Conservation (phyloP, 2,888 invertebrate genomes). For the Spodoptera picta region DNA sequence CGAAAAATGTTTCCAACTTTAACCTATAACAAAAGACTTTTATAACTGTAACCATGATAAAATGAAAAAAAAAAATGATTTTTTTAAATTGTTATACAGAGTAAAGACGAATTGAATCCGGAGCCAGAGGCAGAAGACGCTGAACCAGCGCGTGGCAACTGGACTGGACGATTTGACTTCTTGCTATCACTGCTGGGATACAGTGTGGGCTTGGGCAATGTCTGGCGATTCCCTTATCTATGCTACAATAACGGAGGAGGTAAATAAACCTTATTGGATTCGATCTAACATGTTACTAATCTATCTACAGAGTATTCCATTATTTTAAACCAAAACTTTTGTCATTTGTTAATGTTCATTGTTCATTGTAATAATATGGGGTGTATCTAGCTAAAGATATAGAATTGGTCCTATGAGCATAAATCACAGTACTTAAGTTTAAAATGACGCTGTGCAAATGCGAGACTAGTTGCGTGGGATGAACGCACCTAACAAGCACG, state of each 20-base stretch:
- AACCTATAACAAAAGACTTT: no score
- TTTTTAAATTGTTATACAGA: conserved; percentile 54
- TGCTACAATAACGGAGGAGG: conserved; percentile 94
- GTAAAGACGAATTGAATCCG: conserved; percentile 66
- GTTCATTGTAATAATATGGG: no score
- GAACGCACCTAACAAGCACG: conserved; percentile 11
- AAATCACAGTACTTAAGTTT: neutral
- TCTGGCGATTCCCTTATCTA: conserved; percentile 93
- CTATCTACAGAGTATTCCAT: no score
- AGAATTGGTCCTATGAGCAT: no score
- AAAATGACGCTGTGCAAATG: conserved; percentile 1
- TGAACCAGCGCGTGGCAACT: conserved; percentile 90
- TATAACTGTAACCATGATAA: no score
- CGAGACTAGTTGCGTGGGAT: conserved; percentile 17
- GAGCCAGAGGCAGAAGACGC: conserved; percentile 68
- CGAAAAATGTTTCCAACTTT: neutral
- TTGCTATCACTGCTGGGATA: conserved; percentile 92
- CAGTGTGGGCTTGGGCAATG: conserved; percentile 92
- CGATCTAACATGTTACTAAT: no score
- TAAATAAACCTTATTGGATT: conserved; percentile 53
- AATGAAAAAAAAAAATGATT: no score
- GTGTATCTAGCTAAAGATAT: no score
- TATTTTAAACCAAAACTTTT: no score
- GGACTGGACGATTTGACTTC: conserved; percentile 93
- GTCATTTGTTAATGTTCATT: no score